Base-by-base conservation (phyloP, 2,113 vertebrate species). In the Vicugna pacos region DNA sequence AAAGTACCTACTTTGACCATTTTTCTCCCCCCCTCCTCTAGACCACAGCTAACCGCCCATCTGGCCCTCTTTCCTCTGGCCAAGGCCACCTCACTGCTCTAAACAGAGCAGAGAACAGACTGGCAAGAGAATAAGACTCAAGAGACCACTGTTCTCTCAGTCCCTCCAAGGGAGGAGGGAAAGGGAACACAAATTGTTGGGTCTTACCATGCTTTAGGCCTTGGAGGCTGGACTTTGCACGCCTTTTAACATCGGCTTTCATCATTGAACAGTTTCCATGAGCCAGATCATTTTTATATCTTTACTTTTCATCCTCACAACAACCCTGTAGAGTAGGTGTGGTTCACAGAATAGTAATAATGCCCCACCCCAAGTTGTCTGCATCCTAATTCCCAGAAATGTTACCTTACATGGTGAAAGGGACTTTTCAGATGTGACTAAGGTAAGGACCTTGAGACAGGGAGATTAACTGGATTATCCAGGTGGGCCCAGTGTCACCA, bases 351-450 rank as follows among this genome's bases (percentile, higher is more conserved):
- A 84, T 93, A 75, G 19, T 22, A 58, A 87, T 14, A 60, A 64
- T 28, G 24, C 4, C 0, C 17, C 28, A 42, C 20, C 8, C 22
- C 2, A 19, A n/a, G 3, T 17, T 46, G 10, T 52, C 52, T 42
- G 9, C 54, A 50, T 30, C 35, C 26, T 69, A 73, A 64, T 26
- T 35, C 42, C 32, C 26, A 56, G 50, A 70, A 48, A 42, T 26
- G 30, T 69, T 32, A 32, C n/a, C 12, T 65, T 80, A 58, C 22
- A 5, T 35, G 72, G 35, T 16, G n/a, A 62, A 85, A n/a, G 0
- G 12, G 38, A 58, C 24, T 77, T 82, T 67, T n/a, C 30, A 42
- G 30, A 52, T 22, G 7, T 12, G 42, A 50, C 4, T 58, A 70
- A 50, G 24, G 75, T 65, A 52, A 70, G 12, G 28, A 48, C 7